Percentiles rank a stretch among this genome's conserved stretches.
phyloP scores from a whole-genome alignment of 1,140 invertebrate species.

The Zaprionus africanus region DNA sequence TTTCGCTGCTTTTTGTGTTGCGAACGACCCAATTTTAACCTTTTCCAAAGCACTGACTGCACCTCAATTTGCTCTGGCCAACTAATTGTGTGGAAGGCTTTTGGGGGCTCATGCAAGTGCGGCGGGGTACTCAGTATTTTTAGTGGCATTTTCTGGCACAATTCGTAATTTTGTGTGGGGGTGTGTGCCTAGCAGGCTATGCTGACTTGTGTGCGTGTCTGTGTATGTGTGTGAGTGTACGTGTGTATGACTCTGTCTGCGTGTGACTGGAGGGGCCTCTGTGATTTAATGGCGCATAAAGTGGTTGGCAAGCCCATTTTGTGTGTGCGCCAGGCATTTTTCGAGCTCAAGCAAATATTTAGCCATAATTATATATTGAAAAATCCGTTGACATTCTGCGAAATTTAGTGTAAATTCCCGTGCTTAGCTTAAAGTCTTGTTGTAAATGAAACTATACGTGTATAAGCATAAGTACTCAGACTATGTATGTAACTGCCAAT shows the following conservation, averaged over 20 bases:
- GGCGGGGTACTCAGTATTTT: conserved; percentile 34
- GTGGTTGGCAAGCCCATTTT: conserved; percentile 45
- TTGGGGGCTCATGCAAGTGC: conserved; percentile 16
- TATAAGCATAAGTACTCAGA: conserved; percentile 7
- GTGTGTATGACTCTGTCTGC: conserved; percentile 11
- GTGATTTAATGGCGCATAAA: conserved; percentile 64
- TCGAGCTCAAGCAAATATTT: conserved; percentile 52
- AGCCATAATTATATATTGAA: conserved; percentile 47
- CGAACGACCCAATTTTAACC: conserved; percentile 71
- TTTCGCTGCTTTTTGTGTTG: conserved; percentile 43
- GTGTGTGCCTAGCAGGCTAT: conserved; percentile 4
- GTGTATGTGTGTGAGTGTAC: neutral
- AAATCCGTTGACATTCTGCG: conserved; percentile 14
- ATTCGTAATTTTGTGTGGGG: conserved; percentile 44
- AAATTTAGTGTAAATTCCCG: conserved; percentile 12
- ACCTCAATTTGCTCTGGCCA: conserved; percentile 74
- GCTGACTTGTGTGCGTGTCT: conserved; percentile 18
- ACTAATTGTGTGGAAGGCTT: conserved; percentile 76
- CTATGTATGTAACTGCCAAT: neutral
- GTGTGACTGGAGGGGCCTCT: conserved; percentile 36
- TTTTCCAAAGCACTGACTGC: conserved; percentile 46
- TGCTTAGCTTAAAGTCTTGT: conserved; percentile 7
- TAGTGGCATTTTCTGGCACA: conserved; percentile 46
- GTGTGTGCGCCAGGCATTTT: conserved; percentile 20
- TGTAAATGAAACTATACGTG: neutral